Conservation (phyloP, 92 coral and sea anemone species). For the Parazoanthus atlanticus region DNA sequence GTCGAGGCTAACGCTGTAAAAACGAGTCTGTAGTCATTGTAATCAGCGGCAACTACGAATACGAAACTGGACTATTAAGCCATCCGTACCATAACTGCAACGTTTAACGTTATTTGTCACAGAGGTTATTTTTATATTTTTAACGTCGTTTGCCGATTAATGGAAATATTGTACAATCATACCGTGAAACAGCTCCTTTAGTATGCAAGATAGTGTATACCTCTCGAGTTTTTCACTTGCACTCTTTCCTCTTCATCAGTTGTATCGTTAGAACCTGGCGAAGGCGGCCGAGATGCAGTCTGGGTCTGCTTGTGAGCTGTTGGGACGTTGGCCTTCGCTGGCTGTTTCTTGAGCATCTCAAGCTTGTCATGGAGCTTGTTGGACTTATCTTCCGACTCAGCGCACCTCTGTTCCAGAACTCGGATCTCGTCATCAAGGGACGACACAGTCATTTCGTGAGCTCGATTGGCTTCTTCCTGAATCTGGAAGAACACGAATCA, state of each 20-base stretch:
- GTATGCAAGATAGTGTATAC: neutral
- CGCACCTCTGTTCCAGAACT: constrained; percentile 77
- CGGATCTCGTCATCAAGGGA: constrained; percentile 78
- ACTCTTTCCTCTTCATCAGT: constrained; percentile 22
- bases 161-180: too few relatives aligned
- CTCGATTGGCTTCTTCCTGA: constrained; percentile 88
- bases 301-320: constrained; percentile 73
- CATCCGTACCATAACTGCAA: too few relatives aligned
- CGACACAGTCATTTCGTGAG: constrained; percentile 82
- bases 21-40: too few relatives aligned
- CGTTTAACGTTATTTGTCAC: too few relatives aligned
- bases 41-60: too few relatives aligned
- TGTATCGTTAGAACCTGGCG: constrained; percentile 22
- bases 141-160: too few relatives aligned
- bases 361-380: constrained; percentile 59
- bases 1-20: too few relatives aligned
- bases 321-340: constrained; percentile 6
- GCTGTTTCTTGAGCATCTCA: constrained; percentile 54
- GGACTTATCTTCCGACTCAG: constrained; percentile 58
- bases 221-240: constrained; percentile 37
- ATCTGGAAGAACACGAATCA: constrained; percentile 52
- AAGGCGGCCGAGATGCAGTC: constrained; percentile 61
- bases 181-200: too few relatives aligned
- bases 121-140: too few relatives aligned
- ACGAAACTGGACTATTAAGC: too few relatives aligned